Percentiles rank a stretch among this genome's conserved stretches.
Evolutionary conservation across 2,113 vertebrate species (phyloP).

Genomic region (Patagioenas fasciata): DNA sequence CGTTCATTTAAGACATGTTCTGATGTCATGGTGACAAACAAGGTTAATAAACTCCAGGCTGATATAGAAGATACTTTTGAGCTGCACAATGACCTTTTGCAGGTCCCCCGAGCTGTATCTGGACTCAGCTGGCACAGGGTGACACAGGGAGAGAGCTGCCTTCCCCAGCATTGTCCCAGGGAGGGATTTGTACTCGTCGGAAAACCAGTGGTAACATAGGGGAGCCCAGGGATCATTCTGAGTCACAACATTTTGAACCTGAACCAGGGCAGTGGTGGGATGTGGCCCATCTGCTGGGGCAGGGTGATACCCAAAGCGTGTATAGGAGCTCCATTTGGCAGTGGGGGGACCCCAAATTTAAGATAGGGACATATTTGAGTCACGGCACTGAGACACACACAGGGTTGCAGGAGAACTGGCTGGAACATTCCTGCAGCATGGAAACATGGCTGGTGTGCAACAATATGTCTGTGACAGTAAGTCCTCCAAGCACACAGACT

Average conservation of each 20-base stretch:
- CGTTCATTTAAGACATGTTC: not conserved
- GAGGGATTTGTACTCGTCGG: not conserved
- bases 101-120: not conserved
- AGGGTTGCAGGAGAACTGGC: not conserved
- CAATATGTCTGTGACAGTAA: not conserved
- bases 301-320: not conserved
- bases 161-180: not conserved
- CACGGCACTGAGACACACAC: not conserved
- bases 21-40: not conserved
- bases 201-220: not conserved
- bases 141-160: not conserved
- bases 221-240: not conserved
- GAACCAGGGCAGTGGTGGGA: rapidly evolving
- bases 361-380: rapidly evolving
- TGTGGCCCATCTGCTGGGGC: too few relatives aligned
- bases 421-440: not conserved
- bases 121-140: not conserved
- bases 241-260: not conserved
- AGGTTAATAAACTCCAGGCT: not conserved
- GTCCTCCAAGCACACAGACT: not conserved
- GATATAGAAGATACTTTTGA: not conserved
- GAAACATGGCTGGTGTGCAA: not conserved
- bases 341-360: not conserved
- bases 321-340: not conserved
- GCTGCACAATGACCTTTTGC: not conserved